These are phyloP conservation scores for Radopholus similis DNA, from an alignment of 1,140 invertebrate species.

Conservation along the genomic window DNA sequence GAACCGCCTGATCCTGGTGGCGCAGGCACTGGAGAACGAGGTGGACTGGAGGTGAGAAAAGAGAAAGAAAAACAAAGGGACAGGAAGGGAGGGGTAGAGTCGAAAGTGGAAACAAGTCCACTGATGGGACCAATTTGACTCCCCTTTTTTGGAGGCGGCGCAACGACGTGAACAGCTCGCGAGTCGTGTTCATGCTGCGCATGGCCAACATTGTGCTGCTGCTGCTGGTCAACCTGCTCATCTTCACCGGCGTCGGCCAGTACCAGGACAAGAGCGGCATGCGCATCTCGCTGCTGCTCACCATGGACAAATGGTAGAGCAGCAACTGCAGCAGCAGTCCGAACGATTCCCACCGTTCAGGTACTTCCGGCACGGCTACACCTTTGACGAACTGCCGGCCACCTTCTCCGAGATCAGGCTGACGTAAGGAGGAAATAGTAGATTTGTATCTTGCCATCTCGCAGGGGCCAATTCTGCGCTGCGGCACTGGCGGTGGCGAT, in stretches of 20 bases:
- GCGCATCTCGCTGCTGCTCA: constrained; percentile 36
- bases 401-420: constrained; percentile 50
- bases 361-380: constrained; percentile 30
- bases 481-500: constrained; percentile 13
- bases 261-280: constrained; percentile 47
- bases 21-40: constrained; percentile 53
- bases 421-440: no score
- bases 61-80: neutral
- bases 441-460: neutral
- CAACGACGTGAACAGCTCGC: constrained; percentile 49
- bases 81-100: no score
- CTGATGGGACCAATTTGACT: neutral
- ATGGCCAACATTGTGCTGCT: constrained; percentile 53
- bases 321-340: no score
- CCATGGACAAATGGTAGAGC: constrained; percentile 40
- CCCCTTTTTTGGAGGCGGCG: constrained; percentile 22
- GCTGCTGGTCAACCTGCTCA: constrained; percentile 41
- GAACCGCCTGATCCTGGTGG: constrained; percentile 56
- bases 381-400: constrained; percentile 31
- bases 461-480: constrained; percentile 35
- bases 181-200: constrained; percentile 47
- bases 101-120: neutral
- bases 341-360: constrained; percentile 29
- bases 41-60: constrained; percentile 41
- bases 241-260: constrained; percentile 55